Base-by-base conservation (phyloP, 1,140 invertebrate species). In the Panagrolaimus sp. region DNA sequence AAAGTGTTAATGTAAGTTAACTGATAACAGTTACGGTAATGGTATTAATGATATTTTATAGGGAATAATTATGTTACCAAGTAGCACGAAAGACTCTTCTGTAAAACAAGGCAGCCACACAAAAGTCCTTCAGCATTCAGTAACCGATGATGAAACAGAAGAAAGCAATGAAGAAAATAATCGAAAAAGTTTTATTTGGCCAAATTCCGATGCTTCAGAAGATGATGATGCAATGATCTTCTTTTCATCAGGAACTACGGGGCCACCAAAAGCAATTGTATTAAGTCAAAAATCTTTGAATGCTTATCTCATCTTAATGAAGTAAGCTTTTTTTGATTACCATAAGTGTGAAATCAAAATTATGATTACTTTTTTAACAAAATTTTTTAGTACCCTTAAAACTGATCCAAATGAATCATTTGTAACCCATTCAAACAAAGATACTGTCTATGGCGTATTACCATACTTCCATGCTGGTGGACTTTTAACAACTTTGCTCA, bases 161-260 rank as follows among this genome's bases (percentile, higher is more conserved):
- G 51, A 57, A 57, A 9, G 20, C 1, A 20, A 57, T 57, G 4
- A 57, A 20, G 20, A 20, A 57, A 57, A n/a, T n/a, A n/a, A 57
- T 13, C 20, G 20, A 11, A 57, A 57, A 23, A 57, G 27, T 20
- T 57, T 57, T 25, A 57, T 57, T 20, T 57, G 51, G 51, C 51
- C 20, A 27, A 27, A 57, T 20, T 25, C 20, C n/a, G 20, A 57
- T 20, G 11, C 51, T 25, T 11, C 27, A 11, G 20, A 20, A 20
- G 27, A 20, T 11, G 51, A 57, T 57, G 20, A 20, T 20, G 72
- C 72, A 0, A 23, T 76, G 20, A 68, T 76, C 3, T 76, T 76
- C 44, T 76, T 76, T 25, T 77, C 75, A 43, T 76, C 74, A n/a
- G 74, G 74, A 27, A 76, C 74, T 25, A 76, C 74, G 9, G 74